Conservation (phyloP, 2,888 invertebrate species). For the Drepana falcataria region DNA sequence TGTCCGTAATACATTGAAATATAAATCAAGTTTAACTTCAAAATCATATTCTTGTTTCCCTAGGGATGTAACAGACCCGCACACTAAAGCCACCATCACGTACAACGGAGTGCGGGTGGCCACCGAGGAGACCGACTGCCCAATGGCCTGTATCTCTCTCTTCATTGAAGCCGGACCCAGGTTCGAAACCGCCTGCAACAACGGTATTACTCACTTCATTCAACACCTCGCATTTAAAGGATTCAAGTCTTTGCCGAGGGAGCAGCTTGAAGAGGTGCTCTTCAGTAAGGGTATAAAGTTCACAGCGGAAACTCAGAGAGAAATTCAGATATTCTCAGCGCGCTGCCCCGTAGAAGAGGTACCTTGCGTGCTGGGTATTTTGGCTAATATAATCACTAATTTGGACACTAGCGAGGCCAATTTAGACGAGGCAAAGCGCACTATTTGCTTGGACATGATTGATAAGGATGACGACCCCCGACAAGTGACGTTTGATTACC, state of each 20-base stretch:
- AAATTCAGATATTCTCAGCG: slow-evolving; percentile 46
- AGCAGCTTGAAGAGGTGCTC: slow-evolving; percentile 86
- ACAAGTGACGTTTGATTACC: slow-evolving; percentile 59
- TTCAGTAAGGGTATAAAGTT: slow-evolving; percentile 88
- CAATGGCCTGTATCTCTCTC: slow-evolving; percentile 43
- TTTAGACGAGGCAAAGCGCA: slow-evolving; percentile 37
- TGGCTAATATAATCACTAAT: slow-evolving; percentile 37
- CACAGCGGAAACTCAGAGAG: slow-evolving; percentile 41
- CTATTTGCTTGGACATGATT: slow-evolving; percentile 43
- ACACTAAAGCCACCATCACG: slow-evolving; percentile 86
- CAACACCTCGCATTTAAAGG: slow-evolving; percentile 60
- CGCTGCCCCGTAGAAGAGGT: slow-evolving; percentile 21
- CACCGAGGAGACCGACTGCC: slow-evolving; percentile 87
- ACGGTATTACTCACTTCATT: slow-evolving; percentile 61
- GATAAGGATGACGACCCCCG: slow-evolving; percentile 53
- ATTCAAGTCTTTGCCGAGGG: slow-evolving; percentile 71
- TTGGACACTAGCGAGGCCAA: slow-evolving; percentile 31
- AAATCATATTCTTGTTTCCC: slow-evolving; percentile 20
- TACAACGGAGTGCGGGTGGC: slow-evolving; percentile 93
- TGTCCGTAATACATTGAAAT: background rate
- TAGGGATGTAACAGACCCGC: slow-evolving; percentile 82
- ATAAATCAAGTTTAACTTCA: background rate
- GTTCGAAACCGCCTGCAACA: slow-evolving; percentile 44
- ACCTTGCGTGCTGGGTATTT: slow-evolving; percentile 19
- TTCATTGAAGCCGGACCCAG: slow-evolving; percentile 56